Conservation (phyloP, 2,113 vertebrate genomes). For the Datnioides undecimradiatus region DNA sequence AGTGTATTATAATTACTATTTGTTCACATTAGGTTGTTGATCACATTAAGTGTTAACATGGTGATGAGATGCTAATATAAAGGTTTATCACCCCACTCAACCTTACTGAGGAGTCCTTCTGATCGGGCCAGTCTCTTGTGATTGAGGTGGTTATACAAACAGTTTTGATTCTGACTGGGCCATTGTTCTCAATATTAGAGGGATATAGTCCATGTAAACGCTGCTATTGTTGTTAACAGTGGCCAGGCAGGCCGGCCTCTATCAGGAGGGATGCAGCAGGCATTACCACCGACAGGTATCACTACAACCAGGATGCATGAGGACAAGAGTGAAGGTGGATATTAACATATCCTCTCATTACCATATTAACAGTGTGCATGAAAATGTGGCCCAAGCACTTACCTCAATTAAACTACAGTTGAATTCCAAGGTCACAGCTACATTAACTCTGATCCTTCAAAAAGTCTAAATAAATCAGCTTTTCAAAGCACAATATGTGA, state of each 20-base stretch:
- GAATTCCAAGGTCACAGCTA: slow-evolving; percentile 61
- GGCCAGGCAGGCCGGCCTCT: slow-evolving; percentile 22
- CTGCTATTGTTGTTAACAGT: slow-evolving; percentile 31
- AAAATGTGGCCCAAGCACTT: slow-evolving; percentile 54
- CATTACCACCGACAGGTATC: slow-evolving; percentile 52
- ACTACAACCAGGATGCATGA: slow-evolving; percentile 53
- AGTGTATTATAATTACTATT: too few relatives aligned
- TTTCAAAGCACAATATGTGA: slow-evolving; percentile 14
- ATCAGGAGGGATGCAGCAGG: slow-evolving; percentile 48
- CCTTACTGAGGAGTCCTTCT: too few relatives aligned
- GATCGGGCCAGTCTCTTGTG: too few relatives aligned
- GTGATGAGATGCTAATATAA: too few relatives aligned
- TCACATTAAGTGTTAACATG: too few relatives aligned
- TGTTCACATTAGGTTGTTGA: too few relatives aligned
- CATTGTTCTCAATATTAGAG: too few relatives aligned
- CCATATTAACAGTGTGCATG: slow-evolving; percentile 63
- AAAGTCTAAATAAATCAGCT: slow-evolving; percentile 25
- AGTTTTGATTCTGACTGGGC: too few relatives aligned
- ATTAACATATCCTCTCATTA: slow-evolving; percentile 70
- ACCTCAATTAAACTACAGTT: slow-evolving; percentile 58
- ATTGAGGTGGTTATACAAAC: too few relatives aligned
- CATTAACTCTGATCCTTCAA: slow-evolving; percentile 35
- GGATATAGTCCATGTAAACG: too few relatives aligned
- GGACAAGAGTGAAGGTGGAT: slow-evolving; percentile 59
- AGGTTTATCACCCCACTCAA: too few relatives aligned